These are phyloP conservation scores for Sphaerodactylus townsendi DNA, from an alignment of 2,113 vertebrate species.

Conservation along the genomic window DNA sequence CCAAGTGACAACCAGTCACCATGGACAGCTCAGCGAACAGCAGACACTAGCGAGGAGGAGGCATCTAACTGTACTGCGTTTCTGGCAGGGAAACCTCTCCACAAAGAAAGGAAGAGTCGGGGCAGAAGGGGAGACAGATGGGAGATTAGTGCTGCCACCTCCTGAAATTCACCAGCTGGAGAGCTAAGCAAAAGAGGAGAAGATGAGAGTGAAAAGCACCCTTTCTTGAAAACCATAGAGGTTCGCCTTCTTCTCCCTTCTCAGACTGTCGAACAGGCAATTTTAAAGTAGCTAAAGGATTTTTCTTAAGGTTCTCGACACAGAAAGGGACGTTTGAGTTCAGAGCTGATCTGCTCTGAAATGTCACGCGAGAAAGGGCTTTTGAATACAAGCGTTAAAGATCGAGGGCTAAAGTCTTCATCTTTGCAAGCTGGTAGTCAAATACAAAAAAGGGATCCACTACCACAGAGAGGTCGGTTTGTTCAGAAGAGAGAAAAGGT, in stretches of 20 bases:
- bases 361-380: not conserved
- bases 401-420: not conserved
- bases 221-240: too few relatives aligned
- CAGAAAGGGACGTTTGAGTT: not conserved
- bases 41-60: not conserved
- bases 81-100: too few relatives aligned
- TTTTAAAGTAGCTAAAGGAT: not conserved
- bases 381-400: not conserved
- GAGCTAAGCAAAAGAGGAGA: too few relatives aligned
- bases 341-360: not conserved
- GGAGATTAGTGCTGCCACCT: too few relatives aligned
- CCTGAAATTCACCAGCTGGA: too few relatives aligned
- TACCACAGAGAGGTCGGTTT: not conserved
- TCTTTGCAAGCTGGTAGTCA: not conserved
- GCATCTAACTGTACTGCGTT: too few relatives aligned
- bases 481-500: not conserved
- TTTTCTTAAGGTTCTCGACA: not conserved
- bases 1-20: constrained; percentile 19
- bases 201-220: too few relatives aligned
- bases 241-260: too few relatives aligned
- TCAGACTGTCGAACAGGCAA: not conserved
- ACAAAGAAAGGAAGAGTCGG: too few relatives aligned
- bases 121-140: too few relatives aligned
- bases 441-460: too few relatives aligned
- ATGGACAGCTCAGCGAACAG: constrained; percentile 57